These are phyloP conservation scores for Drosophila kanekoi DNA, from an alignment of 2,888 invertebrate genomes.

Conservation along the genomic window DNA sequence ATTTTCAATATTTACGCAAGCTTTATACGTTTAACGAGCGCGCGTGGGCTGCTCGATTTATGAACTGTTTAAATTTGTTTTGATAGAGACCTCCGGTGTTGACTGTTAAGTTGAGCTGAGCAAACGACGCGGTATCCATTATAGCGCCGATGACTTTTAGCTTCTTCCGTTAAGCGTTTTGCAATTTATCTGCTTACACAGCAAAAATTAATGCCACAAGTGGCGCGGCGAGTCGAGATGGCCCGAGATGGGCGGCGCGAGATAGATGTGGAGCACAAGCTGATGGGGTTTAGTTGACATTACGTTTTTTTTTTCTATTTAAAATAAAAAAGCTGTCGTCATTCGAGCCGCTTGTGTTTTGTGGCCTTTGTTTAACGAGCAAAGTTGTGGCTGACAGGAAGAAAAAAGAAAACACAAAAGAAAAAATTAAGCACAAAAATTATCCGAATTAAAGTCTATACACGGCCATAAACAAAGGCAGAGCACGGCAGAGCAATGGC, in stretches of 20 bases:
- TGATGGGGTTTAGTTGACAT: slow-evolving; percentile 42
- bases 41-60: slow-evolving; percentile 15
- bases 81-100: slow-evolving; percentile 37
- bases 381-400: slow-evolving; percentile 31
- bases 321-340: slow-evolving; percentile 25
- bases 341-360: slow-evolving; percentile 21
- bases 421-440: slow-evolving; percentile 46
- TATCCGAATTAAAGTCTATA: slow-evolving; percentile 43
- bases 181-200: slow-evolving; percentile 79
- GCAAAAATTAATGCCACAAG: slow-evolving; percentile 78
- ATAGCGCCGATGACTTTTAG: slow-evolving; percentile 74
- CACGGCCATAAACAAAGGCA: slow-evolving; percentile 26
- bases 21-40: neutral
- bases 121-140: slow-evolving; percentile 61
- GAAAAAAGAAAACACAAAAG: no score
- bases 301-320: slow-evolving; percentile 21
- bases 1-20: slow-evolving; percentile 5
- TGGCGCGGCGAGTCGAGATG: slow-evolving; percentile 25
- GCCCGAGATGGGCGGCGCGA: neutral
- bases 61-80: slow-evolving; percentile 33
- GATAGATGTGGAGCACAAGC: slow-evolving; percentile 5
- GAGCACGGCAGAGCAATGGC: slow-evolving; percentile 30
- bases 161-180: slow-evolving; percentile 63
- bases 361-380: slow-evolving; percentile 30
- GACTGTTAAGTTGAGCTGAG: slow-evolving; percentile 21